Evolutionary conservation across 1,140 invertebrate genomes (phyloP).

Genomic region (Drosophila pectinifera): DNA sequence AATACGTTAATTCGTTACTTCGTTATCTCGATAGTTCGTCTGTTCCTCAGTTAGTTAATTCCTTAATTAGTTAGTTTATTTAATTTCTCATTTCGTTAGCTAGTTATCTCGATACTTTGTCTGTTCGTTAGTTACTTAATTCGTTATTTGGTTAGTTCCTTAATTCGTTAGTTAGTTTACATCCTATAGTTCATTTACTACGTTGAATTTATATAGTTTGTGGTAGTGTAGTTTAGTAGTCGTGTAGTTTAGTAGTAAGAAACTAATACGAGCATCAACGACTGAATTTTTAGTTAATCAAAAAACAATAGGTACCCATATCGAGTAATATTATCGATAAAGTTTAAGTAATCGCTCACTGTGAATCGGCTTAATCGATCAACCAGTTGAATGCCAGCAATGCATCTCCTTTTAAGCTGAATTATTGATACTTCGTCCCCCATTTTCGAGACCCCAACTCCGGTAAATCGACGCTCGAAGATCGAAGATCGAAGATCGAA

Average conservation of each 20-base stretch:
- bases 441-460: neutral
- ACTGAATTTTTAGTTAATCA: too few relatives aligned
- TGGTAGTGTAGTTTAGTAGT: neutral
- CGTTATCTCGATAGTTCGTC: too few relatives aligned
- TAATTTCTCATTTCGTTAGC: neutral
- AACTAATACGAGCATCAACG: too few relatives aligned
- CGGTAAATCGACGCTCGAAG: constrained; percentile 8
- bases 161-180: too few relatives aligned
- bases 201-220: too few relatives aligned
- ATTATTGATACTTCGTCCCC: constrained; percentile 7
- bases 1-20: too few relatives aligned
- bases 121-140: too few relatives aligned
- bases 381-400: constrained; percentile 54
- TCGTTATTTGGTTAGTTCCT: too few relatives aligned
- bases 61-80: neutral
- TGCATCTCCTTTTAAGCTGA: constrained; percentile 16
- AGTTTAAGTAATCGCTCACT: neutral
- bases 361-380: constrained; percentile 57
- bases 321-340: neutral
- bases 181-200: too few relatives aligned
- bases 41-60: neutral
- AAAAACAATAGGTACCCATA: neutral
- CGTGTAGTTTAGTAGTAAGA: too few relatives aligned
- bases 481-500: constrained; percentile 24
- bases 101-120: too few relatives aligned